Conservation (phyloP, 2,113 vertebrate species). For the Sterrhoptilus dennistouni region DNA sequence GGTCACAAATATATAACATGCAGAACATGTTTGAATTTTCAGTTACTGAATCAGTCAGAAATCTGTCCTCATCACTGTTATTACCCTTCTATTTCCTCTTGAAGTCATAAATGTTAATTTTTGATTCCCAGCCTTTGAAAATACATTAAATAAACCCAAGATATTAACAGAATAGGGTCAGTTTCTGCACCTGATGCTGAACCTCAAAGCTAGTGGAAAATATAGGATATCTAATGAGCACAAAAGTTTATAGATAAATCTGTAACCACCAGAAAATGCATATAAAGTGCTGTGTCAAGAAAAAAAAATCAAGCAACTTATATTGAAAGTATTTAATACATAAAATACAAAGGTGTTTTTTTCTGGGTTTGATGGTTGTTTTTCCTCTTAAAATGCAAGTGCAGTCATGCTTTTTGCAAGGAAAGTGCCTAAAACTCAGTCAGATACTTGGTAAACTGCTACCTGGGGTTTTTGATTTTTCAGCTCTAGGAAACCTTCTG, state of each 20-base stretch:
- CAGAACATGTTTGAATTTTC: not conserved
- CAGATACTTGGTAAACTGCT: not conserved
- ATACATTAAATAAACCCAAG: not conserved
- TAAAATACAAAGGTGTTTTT: not conserved
- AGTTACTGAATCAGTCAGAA: not conserved
- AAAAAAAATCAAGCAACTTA: not conserved
- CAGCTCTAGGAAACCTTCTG: not conserved
- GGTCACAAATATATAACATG: not conserved
- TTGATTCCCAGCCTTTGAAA: not conserved
- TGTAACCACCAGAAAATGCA: not conserved
- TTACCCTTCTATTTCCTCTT: not conserved
- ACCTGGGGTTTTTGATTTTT: not conserved
- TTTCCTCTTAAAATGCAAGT: not conserved
- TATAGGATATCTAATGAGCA: not conserved
- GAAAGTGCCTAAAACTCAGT: not conserved
- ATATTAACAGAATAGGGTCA: not conserved
- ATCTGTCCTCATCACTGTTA: not conserved
- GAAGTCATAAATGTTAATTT: not conserved
- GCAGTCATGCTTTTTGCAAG: not conserved
- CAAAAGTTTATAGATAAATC: not conserved
- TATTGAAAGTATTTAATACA: not conserved
- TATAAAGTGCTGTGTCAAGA: not conserved
- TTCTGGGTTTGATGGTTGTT: not conserved
- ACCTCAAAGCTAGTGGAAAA: not conserved
- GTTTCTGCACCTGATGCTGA: not conserved